Evolutionary conservation across 2,113 vertebrate species (phyloP).

Genomic region (Aldabrachelys gigantea): DNA sequence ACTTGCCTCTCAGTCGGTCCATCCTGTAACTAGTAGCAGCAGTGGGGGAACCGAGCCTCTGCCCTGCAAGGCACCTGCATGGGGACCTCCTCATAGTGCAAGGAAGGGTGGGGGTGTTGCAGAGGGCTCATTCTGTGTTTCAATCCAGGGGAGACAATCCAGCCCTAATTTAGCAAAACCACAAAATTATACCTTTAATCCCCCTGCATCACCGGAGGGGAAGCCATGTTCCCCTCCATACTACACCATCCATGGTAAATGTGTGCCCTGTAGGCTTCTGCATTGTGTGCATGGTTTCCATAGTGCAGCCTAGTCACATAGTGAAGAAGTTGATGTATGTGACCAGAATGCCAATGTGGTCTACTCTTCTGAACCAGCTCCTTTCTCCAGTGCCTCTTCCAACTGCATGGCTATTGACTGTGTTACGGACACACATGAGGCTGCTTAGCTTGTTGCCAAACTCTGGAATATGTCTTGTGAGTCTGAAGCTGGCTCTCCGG

Average conservation of each 20-base stretch:
- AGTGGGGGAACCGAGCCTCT: not conserved
- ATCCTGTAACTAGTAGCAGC: not conserved
- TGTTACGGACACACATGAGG: not conserved
- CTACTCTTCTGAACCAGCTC: not conserved
- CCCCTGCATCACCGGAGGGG: not conserved
- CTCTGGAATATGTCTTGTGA: not conserved
- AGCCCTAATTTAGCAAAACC: not conserved
- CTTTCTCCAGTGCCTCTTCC: not conserved
- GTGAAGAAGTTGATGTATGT: accelerated
- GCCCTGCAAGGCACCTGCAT: not conserved
- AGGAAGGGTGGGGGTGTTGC: not conserved
- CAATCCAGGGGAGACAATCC: not conserved
- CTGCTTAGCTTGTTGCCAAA: not conserved
- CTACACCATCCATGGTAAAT: accelerated
- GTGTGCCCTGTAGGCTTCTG: not conserved
- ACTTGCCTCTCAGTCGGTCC: not conserved
- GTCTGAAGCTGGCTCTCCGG: not conserved
- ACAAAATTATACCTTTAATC: not conserved
- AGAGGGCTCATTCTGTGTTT: not conserved
- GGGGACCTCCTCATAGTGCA: not conserved
- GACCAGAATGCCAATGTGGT: not conserved
- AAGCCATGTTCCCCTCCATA: not conserved
- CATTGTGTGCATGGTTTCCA: not conserved
- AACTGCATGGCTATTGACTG: not conserved
- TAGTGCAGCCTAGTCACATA: not conserved